Evolutionary conservation across 37 sponge, comb jelly and placozoan species (phyloP), one percentile per base, ranked within the genome.

Genomic region (Dysidea cf. avara): DNA sequence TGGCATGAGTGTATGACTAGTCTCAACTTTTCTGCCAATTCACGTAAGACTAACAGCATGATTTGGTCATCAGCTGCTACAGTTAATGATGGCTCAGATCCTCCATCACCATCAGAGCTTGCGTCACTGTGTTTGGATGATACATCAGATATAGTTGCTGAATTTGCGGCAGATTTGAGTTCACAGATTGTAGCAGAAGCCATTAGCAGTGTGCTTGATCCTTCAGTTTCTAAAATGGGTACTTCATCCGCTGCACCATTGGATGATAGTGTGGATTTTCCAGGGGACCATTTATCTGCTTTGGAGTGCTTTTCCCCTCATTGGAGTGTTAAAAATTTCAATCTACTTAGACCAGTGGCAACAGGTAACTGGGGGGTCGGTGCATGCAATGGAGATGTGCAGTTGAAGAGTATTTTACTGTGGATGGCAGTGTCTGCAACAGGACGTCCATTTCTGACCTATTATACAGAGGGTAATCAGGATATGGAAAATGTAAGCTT

Each of bases 291-390:
- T 24, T 0, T 9, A 39, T 21, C 24, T 34, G 48, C 5, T 13
- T 14, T 67, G 40, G 20, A 22, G 7, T 47, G 6, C 7, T 58
- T 58, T 31, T 56, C 60, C 29, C 43, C 66, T n/a, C 55, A 32
- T 16, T 77, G 72, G 72, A 37, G 65, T 0, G 40, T 59, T 49
- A 61, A 68, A 26, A 40, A 47, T 18, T 22, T 24, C 16, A 56
- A 30, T 3, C 58, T 81, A 0, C 82, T 90, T 32, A 69, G 93
- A 24, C 76, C 89, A 33, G 78, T 92, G 53, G 93, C 89, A 29
- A 92, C 93, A 2, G 90, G 93, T n/a, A 87, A 87, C 68, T 87
- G 89, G 85, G 92, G 88, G 51, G 83, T 89, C 74, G 89, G 85
- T 31, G 61, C 71, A 0, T 25, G 3, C 0, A 67, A 71, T 9